Conservation (phyloP, 2,113 vertebrate genomes). For the Atlantisia rogersi region DNA sequence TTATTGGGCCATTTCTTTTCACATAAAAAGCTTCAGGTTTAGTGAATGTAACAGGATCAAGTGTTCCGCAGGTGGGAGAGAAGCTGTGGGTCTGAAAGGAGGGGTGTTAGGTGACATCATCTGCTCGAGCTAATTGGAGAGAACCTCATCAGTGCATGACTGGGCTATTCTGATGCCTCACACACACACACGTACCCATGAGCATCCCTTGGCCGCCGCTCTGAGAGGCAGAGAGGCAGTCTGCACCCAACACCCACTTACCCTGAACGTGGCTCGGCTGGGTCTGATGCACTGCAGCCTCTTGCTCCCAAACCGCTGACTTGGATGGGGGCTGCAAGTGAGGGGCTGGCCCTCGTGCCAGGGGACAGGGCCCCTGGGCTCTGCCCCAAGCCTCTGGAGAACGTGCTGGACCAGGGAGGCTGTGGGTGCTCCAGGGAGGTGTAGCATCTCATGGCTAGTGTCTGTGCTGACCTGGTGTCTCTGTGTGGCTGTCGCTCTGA, state of each 20-base stretch:
- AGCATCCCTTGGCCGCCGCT: not conserved
- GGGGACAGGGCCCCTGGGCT: not conserved
- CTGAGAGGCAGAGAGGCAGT: rapidly evolving
- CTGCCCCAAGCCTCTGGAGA: not conserved
- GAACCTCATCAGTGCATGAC: rapidly evolving
- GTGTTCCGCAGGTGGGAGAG: not conserved
- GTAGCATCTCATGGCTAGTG: rapidly evolving
- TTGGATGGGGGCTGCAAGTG: rapidly evolving
- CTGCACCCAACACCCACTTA: rapidly evolving
- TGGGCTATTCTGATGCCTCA: rapidly evolving
- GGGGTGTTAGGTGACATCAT: not conserved
- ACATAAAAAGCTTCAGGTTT: not conserved
- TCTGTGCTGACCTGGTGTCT: rapidly evolving
- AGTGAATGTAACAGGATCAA: not conserved
- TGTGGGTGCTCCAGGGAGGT: rapidly evolving
- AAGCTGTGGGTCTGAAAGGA: not conserved
- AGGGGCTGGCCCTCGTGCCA: rapidly evolving
- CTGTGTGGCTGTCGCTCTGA: rapidly evolving
- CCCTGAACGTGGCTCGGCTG: rapidly evolving
- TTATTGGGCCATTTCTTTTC: not conserved
- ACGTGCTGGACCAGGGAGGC: rapidly evolving
- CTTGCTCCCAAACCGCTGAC: no score
- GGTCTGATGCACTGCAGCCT: rapidly evolving
- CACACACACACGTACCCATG: rapidly evolving
- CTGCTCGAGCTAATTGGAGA: no score